Percentiles rank a stretch among this genome's conserved stretches.
Evolutionary conservation across 2,797 vertebrate species (phyloP).

Genomic region (Xiphophorus birchmanni): DNA sequence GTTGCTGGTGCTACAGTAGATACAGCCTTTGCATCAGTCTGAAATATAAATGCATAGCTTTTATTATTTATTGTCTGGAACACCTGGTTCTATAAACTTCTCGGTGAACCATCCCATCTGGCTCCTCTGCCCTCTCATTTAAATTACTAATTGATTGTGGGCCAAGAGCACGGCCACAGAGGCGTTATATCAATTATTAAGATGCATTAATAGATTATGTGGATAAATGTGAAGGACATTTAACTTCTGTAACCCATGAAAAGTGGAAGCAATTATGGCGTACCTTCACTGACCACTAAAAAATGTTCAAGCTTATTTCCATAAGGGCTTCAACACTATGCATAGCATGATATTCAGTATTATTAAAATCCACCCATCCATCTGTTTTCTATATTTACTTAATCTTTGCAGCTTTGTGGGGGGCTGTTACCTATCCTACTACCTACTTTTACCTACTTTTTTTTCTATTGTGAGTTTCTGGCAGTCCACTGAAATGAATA

Average conservation of each 20-base stretch:
- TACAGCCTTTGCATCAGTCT: background rate
- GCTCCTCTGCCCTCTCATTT: constrained; percentile 62
- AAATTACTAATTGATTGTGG: constrained; percentile 74
- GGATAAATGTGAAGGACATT: constrained; percentile 71
- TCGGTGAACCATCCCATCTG: constrained; percentile 28
- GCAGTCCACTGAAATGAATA: background rate
- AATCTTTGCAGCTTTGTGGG: too few species aligned
- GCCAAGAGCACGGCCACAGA: constrained; percentile 62
- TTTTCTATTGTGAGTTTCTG: background rate
- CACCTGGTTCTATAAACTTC: constrained; percentile 41
- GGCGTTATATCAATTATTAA: constrained; percentile 80
- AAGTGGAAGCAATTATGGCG: constrained; percentile 73
- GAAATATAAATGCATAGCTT: background rate
- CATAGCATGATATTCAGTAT: constrained; percentile 35
- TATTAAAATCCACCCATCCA: constrained; percentile 40
- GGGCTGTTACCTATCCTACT: background rate
- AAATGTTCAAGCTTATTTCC: constrained; percentile 18
- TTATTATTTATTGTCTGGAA: constrained; percentile 36
- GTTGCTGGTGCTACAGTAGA: background rate
- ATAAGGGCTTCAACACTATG: constrained; percentile 15
- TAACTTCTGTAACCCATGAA: constrained; percentile 70
- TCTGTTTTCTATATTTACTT: background rate
- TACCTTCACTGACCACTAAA: constrained; percentile 54
- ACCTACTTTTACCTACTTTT: too few species aligned
- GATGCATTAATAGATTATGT: constrained; percentile 79